Percentiles rank a stretch among this genome's conserved stretches.
Evolutionary conservation across 1,140 invertebrate genomes (phyloP).

Genomic region (Pygmarrhopalites habei): DNA sequence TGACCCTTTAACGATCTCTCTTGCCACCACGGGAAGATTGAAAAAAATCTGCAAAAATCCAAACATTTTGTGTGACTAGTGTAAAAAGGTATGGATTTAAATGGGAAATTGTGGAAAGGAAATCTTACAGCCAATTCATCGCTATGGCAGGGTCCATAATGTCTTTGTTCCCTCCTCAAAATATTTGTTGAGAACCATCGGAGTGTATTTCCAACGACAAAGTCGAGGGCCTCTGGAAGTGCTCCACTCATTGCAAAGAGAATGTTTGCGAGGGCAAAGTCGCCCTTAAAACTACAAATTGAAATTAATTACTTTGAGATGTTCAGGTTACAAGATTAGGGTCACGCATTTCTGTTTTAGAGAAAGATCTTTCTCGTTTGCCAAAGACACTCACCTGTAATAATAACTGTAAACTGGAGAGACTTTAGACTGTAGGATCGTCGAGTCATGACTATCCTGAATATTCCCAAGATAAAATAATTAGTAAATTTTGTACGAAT

Average conservation of each 20-base stretch:
- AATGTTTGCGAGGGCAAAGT: slow-evolving; percentile 26
- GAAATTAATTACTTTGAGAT: too few species aligned
- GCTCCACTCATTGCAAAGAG: slow-evolving; percentile 11
- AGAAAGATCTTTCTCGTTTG: too few species aligned
- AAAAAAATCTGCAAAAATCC: slow-evolving; percentile 10
- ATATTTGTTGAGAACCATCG: slow-evolving; percentile 27
- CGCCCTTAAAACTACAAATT: slow-evolving; percentile 20
- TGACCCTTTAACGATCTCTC: slow-evolving; percentile 28
- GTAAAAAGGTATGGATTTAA: not conserved
- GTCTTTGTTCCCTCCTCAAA: slow-evolving; percentile 16
- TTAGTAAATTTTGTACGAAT: too few species aligned
- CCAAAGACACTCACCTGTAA: too few species aligned
- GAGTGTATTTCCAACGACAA: slow-evolving; percentile 15
- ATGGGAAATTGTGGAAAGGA: not conserved
- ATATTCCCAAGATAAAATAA: too few species aligned
- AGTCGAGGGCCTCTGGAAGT: slow-evolving; percentile 21
- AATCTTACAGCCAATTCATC: too few species aligned
- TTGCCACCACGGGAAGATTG: slow-evolving; percentile 29
- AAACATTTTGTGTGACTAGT: too few species aligned
- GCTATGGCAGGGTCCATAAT: slow-evolving; percentile 16
- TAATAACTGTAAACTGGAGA: slow-evolving; percentile 27
- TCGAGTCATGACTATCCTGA: slow-evolving; percentile 27
- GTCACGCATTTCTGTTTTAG: too few species aligned
- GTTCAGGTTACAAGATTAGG: too few species aligned
- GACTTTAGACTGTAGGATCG: slow-evolving; percentile 21